Base-by-base conservation (phyloP, 2,797 vertebrate genomes). In the Rhynchonycteris naso region DNA sequence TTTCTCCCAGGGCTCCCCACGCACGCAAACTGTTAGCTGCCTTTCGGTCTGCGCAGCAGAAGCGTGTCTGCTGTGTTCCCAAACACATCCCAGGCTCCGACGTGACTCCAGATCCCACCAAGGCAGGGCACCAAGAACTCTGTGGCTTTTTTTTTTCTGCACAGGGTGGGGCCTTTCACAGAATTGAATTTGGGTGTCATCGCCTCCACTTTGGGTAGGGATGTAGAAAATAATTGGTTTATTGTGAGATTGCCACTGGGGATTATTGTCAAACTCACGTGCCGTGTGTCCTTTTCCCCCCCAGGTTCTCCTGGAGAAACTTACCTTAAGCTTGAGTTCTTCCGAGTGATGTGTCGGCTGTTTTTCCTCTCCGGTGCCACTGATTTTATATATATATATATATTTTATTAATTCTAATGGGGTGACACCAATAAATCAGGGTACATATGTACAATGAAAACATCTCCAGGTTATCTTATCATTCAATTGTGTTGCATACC, bases 241-340 rank as follows among this genome's bases (percentile, higher is more conserved):
- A 5, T 1, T 12, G 1, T 38, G 50, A 16, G 38, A 12, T 7
- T 82, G 5, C 11, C 4, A 0, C 4, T 1, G 12, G 16, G 4
- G 7, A n/a, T 14, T 14, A 0, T 5, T 28, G 16, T 47, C 4
- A 54, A 9, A 10, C 10, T 30, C 7, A 0, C 2, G 4, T 13
- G 11, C 1, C 2, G 4, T 43, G 28, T 7, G 5, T 43, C 43
- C 43, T 61, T 50, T 63, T n/a, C 83, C 50, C n/a, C n/a, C 18
- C 1, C 21, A 79, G 21, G 35, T 22, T 2, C 0, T 33, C 8
- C 18, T 43, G 28, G 24, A 56, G 86, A 66, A 59, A 12, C 33
- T 38, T 18, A 18, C 35, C 54, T 83, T 16, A 74, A 35, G n/a
- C 10, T 35, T 35, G 58, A 78, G 13, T 30, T 59, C 59, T 81